These are phyloP conservation scores for Neoarius graeffei DNA, from an alignment of 2,113 vertebrate genomes.

Conservation along the genomic window DNA sequence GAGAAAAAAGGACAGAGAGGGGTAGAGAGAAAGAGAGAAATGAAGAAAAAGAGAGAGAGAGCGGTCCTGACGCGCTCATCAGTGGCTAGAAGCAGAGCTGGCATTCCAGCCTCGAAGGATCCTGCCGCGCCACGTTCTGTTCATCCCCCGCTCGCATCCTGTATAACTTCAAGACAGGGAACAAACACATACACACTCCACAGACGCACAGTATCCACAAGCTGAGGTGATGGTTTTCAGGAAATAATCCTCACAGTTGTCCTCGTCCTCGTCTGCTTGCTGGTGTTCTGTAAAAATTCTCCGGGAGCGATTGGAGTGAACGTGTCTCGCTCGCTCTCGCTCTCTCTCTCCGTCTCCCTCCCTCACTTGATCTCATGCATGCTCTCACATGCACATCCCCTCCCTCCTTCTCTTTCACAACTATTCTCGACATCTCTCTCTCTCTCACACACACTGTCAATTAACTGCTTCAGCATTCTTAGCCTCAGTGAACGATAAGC, in stretches of 20 bases:
- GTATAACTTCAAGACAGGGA: constrained; percentile 40
- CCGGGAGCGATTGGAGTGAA: constrained; percentile 11
- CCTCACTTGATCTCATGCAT: constrained; percentile 43
- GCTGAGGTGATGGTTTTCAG: background rate
- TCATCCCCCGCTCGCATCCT: constrained; percentile 36
- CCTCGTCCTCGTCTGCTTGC: background rate
- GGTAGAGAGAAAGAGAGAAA: constrained; percentile 48
- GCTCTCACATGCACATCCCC: constrained; percentile 53
- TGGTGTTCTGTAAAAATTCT: background rate
- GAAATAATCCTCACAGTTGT: constrained; percentile 37
- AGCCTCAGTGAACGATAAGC: constrained; percentile 65
- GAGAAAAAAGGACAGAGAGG: constrained; percentile 16
- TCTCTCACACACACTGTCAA: constrained; percentile 48
- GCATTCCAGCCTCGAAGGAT: constrained; percentile 42
- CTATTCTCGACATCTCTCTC: constrained; percentile 51
- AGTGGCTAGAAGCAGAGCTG: constrained; percentile 31
- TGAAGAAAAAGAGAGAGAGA: constrained; percentile 47
- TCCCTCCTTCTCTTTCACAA: constrained; percentile 60
- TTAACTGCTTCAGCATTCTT: constrained; percentile 69
- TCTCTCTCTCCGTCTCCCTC: constrained; percentile 34
- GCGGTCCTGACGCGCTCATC: constrained; percentile 38
- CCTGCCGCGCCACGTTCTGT: constrained; percentile 22
- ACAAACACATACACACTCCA: constrained; percentile 15
- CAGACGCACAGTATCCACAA: constrained; percentile 28
- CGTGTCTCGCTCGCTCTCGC: background rate